Evolutionary conservation across 1,140 invertebrate genomes (phyloP), one percentile per base, ranked within the genome.

Genomic region (Hyposmocoma kahamanoa): DNA sequence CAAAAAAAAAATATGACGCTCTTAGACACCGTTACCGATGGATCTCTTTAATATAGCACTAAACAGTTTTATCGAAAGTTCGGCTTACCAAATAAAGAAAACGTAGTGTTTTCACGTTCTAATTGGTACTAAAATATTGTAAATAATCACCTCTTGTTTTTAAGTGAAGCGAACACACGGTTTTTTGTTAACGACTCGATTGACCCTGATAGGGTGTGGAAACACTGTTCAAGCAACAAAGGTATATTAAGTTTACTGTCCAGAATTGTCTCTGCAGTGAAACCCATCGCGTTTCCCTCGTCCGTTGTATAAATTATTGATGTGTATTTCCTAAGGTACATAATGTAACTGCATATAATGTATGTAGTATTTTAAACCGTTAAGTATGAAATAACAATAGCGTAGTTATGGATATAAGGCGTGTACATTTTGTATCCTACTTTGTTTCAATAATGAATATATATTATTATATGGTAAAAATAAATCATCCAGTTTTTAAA

Each of bases 401-500:
- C 71, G 72, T 84, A 82, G 78, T 73, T 76, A 76, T 72, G 59
- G 55, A 67, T 63, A 63, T 80, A 80, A 80, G 72, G 66, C 63
- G 65, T 85, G 79, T 85, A 85, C 66, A 85, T 85, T 85, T 85
- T 85, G 76, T 83, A 85, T 73, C 66, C 76, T 83, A 80, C 68
- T 85, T 83, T 83, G 79, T 85, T 84, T 82, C 72, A 77, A 83
- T 74, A 83, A 84, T 81, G 72, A 80, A 81, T 82, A 85, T 85
- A 83, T 83, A 83, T 84, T 83, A 85, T 84, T 79, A 81, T 79
- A 80, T 81, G 75, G 75, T 84, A 83, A 72, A 78, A 80, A 79
- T 82, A 81, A 84, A 84, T 81, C 72, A 82, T 84, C 77, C 78
- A 83, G 81, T 84, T 84, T 84, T 76, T 83, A 78, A 84, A 82